phyloP scores from a whole-genome alignment of 2,888 invertebrate species.

The Melikaiella ostensackeni region DNA sequence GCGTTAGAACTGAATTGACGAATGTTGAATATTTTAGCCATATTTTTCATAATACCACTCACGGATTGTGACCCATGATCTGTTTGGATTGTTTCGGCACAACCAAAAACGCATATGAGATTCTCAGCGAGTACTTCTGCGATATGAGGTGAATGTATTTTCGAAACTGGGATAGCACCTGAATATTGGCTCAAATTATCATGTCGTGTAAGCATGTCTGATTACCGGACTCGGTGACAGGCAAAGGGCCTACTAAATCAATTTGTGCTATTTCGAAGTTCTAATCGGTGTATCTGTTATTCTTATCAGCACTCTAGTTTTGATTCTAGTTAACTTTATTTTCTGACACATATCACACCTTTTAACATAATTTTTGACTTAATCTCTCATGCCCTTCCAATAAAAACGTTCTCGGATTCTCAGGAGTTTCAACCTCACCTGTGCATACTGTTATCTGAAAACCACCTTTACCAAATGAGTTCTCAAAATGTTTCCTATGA shows the following conservation, averaged over 20 bases:
- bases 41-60: constrained; percentile 14
- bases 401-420: constrained; percentile 13
- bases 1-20: constrained; percentile 34
- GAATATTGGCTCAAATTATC: constrained; percentile 14
- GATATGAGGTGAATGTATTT: not conserved
- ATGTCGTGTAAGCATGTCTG: too few relatives aligned
- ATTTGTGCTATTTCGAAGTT: not conserved
- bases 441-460: too few relatives aligned
- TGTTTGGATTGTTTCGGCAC: not conserved
- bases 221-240: not conserved
- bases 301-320: not conserved
- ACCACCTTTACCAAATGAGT: not conserved
- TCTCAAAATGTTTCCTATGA: not conserved
- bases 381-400: not conserved
- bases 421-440: constrained; percentile 1
- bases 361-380: not conserved
- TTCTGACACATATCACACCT: constrained; percentile 34
- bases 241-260: constrained; percentile 16
- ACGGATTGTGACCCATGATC: constrained; percentile 4
- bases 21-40: constrained; percentile 23
- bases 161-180: not conserved
- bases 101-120: constrained; percentile 7
- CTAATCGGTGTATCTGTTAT: not conserved
- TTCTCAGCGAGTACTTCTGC: constrained; percentile 20
- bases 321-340: constrained; percentile 9